Percentiles rank a stretch among this genome's conserved stretches.
Conservation (phyloP, 2,888 invertebrate species). For the Laspeyria flexula region DNA sequence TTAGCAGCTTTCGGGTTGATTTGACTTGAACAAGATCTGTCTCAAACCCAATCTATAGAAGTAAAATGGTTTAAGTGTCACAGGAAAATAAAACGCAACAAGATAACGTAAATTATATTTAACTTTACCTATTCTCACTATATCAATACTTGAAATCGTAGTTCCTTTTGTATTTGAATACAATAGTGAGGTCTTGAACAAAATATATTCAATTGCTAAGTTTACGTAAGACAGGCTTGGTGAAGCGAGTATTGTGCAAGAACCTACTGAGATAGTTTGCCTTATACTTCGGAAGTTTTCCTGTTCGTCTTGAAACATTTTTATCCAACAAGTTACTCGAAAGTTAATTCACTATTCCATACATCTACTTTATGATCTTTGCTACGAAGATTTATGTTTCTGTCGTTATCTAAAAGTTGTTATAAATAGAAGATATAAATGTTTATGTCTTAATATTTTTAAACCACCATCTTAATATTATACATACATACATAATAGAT, state of each 20-base stretch:
- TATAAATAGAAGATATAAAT: too few species aligned
- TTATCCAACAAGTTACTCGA: conserved; percentile 40
- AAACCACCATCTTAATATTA: too few species aligned
- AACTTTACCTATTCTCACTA: neutral
- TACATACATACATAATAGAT: too few species aligned
- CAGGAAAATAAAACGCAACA: neutral
- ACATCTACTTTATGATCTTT: conserved; percentile 30
- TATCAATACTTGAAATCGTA: conserved; percentile 33
- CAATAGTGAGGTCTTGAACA: conserved; percentile 39
- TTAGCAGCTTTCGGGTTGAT: too few species aligned
- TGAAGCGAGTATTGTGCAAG: conserved; percentile 44
- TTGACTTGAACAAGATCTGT: too few species aligned
- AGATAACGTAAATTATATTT: neutral
- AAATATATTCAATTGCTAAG: conserved; percentile 49
- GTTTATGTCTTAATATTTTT: too few species aligned
- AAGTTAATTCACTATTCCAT: conserved; percentile 44
- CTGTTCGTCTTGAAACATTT: conserved; percentile 43
- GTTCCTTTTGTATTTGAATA: conserved; percentile 35
- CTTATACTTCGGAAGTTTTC: conserved; percentile 45
- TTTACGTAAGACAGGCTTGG: conserved; percentile 39
- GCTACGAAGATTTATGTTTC: conserved; percentile 7
- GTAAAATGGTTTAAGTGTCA: neutral
- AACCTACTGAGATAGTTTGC: conserved; percentile 42
- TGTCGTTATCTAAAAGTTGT: too few species aligned
- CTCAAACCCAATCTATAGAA: too few species aligned